Evolutionary conservation across 2,888 invertebrate genomes (phyloP).

Genomic region (Quadroppia sp.): DNA sequence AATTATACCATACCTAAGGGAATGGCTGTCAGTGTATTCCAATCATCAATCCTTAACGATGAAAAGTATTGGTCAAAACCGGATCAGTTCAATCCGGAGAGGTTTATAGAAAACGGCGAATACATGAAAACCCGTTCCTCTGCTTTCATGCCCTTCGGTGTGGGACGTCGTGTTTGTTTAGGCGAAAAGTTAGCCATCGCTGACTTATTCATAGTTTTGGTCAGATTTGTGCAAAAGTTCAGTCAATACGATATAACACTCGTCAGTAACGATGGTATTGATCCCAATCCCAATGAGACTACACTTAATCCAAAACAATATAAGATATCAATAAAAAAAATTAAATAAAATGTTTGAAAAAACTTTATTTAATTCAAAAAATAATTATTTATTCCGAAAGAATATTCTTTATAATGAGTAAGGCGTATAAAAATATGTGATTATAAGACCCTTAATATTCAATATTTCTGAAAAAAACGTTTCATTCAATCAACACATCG

Average conservation of each 20-base stretch:
- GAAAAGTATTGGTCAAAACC: not conserved
- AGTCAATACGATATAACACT: not conserved
- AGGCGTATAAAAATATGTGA: too few relatives aligned
- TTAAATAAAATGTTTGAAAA: too few relatives aligned
- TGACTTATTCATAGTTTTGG: slow-evolving; percentile 10
- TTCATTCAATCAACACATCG: too few relatives aligned
- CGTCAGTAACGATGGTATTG: not conserved
- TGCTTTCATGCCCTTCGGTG: slow-evolving; percentile 10
- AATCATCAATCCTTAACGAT: not conserved
- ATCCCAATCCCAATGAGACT: too few relatives aligned
- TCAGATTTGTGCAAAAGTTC: not conserved
- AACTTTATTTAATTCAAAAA: too few relatives aligned
- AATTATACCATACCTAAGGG: not conserved
- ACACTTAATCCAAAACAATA: too few relatives aligned
- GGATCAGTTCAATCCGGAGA: not conserved
- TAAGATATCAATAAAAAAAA: too few relatives aligned
- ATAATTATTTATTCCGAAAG: too few relatives aligned
- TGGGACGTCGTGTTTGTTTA: slow-evolving; percentile 6
- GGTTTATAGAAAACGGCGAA: not conserved
- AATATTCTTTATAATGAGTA: too few relatives aligned
- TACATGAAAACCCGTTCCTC: not conserved
- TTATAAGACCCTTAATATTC: too few relatives aligned
- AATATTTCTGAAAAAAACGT: too few relatives aligned
- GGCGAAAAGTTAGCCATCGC: slow-evolving; percentile 10
- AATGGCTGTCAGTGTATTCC: not conserved